These are phyloP conservation scores for Andinoacara biseriatus DNA, from an alignment of 2,113 vertebrate species.

Conservation along the genomic window DNA sequence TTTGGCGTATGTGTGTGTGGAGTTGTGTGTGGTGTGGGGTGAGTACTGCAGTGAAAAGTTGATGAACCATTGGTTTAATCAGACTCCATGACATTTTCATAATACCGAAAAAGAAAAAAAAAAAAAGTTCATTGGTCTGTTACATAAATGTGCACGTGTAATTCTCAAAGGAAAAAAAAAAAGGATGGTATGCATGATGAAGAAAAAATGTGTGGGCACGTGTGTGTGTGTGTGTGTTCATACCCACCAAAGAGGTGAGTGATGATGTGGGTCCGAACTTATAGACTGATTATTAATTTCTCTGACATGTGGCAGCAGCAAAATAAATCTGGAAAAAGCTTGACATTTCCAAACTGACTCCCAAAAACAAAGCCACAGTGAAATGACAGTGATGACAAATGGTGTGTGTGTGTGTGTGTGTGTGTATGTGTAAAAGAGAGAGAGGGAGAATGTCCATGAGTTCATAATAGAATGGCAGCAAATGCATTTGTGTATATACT, in stretches of 20 bases:
- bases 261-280: conserved; percentile 63
- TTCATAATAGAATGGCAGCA: conserved; percentile 7
- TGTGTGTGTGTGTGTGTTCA: neutral
- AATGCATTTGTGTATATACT: conserved; percentile 20
- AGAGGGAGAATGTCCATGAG: neutral
- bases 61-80: conserved; percentile 65
- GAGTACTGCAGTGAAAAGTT: conserved; percentile 43
- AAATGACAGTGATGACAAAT: conserved; percentile 59
- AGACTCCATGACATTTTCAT: conserved; percentile 23
- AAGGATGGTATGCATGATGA: neutral
- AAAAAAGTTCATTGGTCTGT: conserved; percentile 20
- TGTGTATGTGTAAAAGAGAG: neutral
- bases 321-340: conserved; percentile 70
- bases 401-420: conserved; percentile 11
- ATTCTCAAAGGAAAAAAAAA: neutral
- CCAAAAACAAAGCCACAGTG: conserved; percentile 66
- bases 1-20: neutral
- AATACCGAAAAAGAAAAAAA: neutral
- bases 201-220: conserved; percentile 8
- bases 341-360: conserved; percentile 75
- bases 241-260: conserved; percentile 29
- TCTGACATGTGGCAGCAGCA: conserved; percentile 58
- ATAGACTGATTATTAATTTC: conserved; percentile 70
- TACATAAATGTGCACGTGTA: neutral
- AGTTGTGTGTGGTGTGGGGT: neutral